Evolutionary conservation across 2,888 invertebrate species (phyloP).

Genomic region (Coelopa pilipes): DNA sequence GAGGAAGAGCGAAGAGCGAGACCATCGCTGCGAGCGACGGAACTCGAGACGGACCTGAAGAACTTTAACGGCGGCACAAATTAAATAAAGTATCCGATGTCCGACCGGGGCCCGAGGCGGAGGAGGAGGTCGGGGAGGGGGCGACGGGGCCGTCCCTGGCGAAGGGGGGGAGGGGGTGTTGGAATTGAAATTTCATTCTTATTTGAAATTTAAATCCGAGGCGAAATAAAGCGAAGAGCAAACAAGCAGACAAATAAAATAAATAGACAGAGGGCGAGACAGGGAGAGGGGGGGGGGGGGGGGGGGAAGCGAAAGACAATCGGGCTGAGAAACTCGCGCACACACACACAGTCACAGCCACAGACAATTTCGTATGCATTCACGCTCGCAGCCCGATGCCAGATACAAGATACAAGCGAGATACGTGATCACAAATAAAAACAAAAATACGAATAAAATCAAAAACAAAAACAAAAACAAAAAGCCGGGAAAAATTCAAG

Average conservation of each 20-base stretch:
- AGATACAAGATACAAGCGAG: conserved; percentile 23
- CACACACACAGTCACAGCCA: background rate
- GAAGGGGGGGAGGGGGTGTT: background rate
- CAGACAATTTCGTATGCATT: background rate
- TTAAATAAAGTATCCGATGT: conserved; percentile 13
- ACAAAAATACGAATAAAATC: background rate
- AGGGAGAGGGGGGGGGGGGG: too few relatives aligned
- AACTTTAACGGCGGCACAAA: background rate
- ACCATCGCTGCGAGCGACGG: background rate
- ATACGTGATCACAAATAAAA: background rate
- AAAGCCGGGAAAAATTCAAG: too few relatives aligned
- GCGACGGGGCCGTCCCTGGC: too few relatives aligned
- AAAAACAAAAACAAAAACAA: background rate
- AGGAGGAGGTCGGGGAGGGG: too few relatives aligned
- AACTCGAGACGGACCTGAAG: background rate
- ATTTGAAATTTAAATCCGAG: conserved; percentile 27
- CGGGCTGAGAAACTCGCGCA: background rate
- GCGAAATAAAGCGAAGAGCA: conserved; percentile 1
- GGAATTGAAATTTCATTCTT: conserved; percentile 24
- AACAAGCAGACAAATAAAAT: background rate
- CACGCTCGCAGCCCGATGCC: background rate
- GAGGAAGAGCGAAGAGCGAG: background rate
- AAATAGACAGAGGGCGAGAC: conserved; percentile 2
- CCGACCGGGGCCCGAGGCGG: background rate
- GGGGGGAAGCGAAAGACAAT: background rate